Conservation (phyloP, 1,140 invertebrate species). For the Formica selysi region DNA sequence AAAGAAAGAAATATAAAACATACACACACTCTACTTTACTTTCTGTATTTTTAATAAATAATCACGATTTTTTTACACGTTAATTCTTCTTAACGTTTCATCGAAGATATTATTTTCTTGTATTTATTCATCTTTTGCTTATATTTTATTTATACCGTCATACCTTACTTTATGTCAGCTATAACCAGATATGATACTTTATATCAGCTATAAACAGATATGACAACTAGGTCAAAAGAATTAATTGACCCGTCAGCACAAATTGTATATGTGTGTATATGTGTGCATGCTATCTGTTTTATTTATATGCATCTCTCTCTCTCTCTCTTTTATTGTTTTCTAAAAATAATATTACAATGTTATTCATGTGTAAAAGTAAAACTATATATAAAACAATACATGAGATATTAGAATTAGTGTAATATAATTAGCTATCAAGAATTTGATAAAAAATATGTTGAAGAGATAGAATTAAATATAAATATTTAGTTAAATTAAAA, state of each 20-base stretch:
- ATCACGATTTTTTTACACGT: not conserved
- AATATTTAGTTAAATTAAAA: not conserved
- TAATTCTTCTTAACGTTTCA: not conserved
- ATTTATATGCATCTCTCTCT: not conserved
- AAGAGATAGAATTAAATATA: not conserved
- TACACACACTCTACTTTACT: not conserved
- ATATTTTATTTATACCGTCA: not conserved
- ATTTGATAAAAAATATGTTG: no score
- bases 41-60: not conserved
- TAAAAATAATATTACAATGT: slow-evolving; percentile 7
- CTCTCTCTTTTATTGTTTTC: not conserved
- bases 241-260: not conserved
- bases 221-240: not conserved
- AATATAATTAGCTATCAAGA: not conserved
- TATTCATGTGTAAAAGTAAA: not conserved
- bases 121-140: not conserved
- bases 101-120: not conserved
- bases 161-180: not conserved
- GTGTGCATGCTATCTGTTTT: not conserved
- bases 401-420: not conserved
- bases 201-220: not conserved
- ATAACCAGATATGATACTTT: not conserved
- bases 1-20: not conserved
- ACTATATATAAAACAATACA: not conserved
- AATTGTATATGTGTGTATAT: not conserved